Evolutionary conservation across 2,888 invertebrate species (phyloP), one percentile per base, ranked within the genome.

Genomic region (Trissolcus brochymenae): DNA sequence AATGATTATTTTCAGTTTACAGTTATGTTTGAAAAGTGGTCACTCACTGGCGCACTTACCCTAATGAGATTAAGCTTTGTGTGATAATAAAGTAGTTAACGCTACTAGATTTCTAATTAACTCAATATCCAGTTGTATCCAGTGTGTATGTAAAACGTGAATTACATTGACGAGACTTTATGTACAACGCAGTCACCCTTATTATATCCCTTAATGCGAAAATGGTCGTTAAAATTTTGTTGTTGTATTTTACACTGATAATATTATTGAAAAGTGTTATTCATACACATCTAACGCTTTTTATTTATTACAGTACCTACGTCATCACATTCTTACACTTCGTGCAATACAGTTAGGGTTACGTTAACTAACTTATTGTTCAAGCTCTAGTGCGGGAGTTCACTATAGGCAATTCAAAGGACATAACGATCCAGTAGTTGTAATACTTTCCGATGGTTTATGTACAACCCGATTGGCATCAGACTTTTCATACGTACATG

Each of bases 291-390:
- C 53, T 50, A 70, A 65, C 65, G 60, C 41, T 50, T 54, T 35
- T 57, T 70, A 76, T 61, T 25, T 51, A 49, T 49, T 59, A 66
- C 41, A 61, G 40, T 67, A 67, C 59, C 72, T 72, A 64, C 62
- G 41, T 64, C 64, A 77, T 72, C 76, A 76, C 76, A 77, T 35
- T 35, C 72, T 72, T 77, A 77, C 76, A 72, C 61, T 59, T 57
- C 61, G 64, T 55, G 60, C 57, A 57, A 50, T 76, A 76, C 56
- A 76, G 40, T 61, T 66, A 75, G 70, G 65, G 59, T 40, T 46
- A 60, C 51, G 17, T 60, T 35, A 60, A 51, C 60, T 70, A 76
- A 65, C 56, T 68, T 64, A 64, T 75, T 57, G 64, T 57, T 62
- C 54, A 21, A 68, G 11, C 56, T 75, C 68, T 75, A 75, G 51